Evolutionary conservation across 1,140 invertebrate genomes (phyloP).

Genomic region (Hormaphis cornu): DNA sequence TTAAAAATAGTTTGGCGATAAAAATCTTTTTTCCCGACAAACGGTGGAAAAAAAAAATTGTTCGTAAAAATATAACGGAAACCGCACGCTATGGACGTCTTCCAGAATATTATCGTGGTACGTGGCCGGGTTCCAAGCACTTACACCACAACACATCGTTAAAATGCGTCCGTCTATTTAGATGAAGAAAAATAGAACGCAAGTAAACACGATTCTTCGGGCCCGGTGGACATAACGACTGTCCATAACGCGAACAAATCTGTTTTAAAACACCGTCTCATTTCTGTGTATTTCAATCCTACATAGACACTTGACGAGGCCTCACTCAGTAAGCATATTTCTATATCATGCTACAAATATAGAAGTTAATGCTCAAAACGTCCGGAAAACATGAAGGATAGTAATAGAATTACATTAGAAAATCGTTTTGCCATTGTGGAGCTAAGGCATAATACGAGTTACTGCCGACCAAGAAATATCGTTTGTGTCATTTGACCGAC

Average conservation of each 20-base stretch:
- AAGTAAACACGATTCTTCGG: background rate
- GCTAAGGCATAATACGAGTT: background rate
- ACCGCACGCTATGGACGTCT: background rate
- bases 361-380: too few relatives aligned
- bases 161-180: background rate
- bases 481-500: background rate
- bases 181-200: background rate
- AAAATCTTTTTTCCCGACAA: too few relatives aligned
- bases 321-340: background rate
- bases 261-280: background rate
- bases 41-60: background rate
- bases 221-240: background rate
- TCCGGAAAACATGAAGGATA: background rate
- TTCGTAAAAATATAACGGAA: conserved; percentile 10
- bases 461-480: background rate
- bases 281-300: background rate
- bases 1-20: too few relatives aligned
- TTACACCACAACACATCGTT: background rate
- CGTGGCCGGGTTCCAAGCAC: conserved; percentile 11
- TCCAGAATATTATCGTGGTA: background rate
- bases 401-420: background rate
- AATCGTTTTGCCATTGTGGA: background rate
- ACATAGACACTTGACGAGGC: background rate
- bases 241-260: background rate
- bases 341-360: too few relatives aligned